Percentiles rank a stretch among this genome's conserved stretches.
Evolutionary conservation across 2,888 invertebrate species (phyloP).

Genomic region (Adela reaumurella): DNA sequence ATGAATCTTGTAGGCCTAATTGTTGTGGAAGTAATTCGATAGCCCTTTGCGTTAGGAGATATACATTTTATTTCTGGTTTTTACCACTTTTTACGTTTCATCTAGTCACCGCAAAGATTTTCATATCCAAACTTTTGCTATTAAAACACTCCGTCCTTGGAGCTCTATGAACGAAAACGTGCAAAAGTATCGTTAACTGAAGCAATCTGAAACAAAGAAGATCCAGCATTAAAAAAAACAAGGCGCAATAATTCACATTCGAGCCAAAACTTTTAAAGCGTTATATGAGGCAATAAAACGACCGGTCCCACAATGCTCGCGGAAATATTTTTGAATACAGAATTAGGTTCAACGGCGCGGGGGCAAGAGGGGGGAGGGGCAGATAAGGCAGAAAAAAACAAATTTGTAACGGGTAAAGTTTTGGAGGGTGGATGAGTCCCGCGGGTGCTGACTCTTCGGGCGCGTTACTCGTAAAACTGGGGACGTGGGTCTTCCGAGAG

Average conservation of each 20-base stretch:
- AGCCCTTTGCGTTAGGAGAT: too few species aligned
- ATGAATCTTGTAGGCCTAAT: too few species aligned
- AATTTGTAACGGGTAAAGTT: slow-evolving; percentile 58
- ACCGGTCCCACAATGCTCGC: slow-evolving; percentile 52
- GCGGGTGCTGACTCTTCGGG: slow-evolving; percentile 56
- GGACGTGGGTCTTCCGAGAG: slow-evolving; percentile 37
- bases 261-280: slow-evolving; percentile 48
- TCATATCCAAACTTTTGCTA: too few species aligned
- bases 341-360: slow-evolving; percentile 56
- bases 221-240: not conserved
- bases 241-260: not conserved
- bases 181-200: not conserved
- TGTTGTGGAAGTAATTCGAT: too few species aligned
- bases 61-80: too few species aligned
- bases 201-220: not conserved
- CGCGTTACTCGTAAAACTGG: slow-evolving; percentile 53
- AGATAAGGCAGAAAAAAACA: slow-evolving; percentile 55
- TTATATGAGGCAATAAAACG: slow-evolving; percentile 55
- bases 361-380: slow-evolving; percentile 53
- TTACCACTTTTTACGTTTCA: too few species aligned
- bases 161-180: too few species aligned
- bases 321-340: slow-evolving; percentile 58
- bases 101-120: too few species aligned
- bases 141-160: too few species aligned
- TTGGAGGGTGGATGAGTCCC: slow-evolving; percentile 56